These are phyloP conservation scores for Micropterix aruncella DNA, from an alignment of 2,888 invertebrate genomes.

Conservation along the genomic window DNA sequence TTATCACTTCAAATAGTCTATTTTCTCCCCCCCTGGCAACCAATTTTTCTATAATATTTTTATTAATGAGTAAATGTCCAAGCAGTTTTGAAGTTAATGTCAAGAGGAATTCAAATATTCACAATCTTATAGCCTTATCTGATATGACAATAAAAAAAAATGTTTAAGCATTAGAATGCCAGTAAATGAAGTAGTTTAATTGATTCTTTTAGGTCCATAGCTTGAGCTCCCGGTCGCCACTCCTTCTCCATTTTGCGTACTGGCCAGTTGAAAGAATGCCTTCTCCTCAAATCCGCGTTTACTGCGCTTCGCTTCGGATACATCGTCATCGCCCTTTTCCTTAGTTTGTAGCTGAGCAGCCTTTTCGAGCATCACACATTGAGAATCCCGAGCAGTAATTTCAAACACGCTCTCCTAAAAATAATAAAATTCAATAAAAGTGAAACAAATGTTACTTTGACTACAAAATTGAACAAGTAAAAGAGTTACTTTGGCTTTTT, in stretches of 20 bases:
- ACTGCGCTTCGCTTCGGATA: neutral
- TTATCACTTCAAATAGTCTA: no score
- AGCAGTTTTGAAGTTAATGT: no score
- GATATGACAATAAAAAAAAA: no score
- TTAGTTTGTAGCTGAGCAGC: neutral
- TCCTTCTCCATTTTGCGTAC: neutral
- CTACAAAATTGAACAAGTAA: neutral
- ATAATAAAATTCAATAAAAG: conserved; percentile 17
- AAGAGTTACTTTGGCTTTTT: conserved; percentile 45
- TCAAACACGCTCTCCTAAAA: conserved; percentile 68
- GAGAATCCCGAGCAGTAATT: conserved; percentile 63
- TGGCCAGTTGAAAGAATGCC: neutral
- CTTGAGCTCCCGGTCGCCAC: no score
- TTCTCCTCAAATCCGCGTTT: neutral
- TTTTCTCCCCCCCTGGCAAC: no score
- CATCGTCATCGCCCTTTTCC: neutral
- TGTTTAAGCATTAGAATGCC: no score
- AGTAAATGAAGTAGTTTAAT: no score
- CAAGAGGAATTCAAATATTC: no score
- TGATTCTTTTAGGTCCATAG: conserved; percentile 6
- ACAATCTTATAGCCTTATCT: no score
- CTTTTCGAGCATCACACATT: conserved; percentile 16
- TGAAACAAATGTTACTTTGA: conserved; percentile 4
- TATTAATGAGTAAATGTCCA: no score
- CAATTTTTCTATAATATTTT: no score